phyloP scores from a whole-genome alignment of 2,888 invertebrate species.

The Onthophagus sagittarius region DNA sequence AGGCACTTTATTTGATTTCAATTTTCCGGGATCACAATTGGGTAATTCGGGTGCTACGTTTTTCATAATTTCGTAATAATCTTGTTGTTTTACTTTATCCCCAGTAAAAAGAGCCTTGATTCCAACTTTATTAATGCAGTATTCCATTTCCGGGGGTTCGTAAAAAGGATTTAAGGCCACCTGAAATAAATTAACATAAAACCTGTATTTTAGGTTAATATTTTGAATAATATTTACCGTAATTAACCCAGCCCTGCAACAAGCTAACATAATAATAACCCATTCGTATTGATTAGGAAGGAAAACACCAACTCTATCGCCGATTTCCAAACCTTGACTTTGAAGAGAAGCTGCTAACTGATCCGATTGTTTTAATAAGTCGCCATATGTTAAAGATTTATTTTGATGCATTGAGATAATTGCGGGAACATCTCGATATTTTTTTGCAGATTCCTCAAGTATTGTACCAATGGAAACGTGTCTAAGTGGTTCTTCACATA shows the following conservation, averaged over 20 bases:
- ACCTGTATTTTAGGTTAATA: background rate
- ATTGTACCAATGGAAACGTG: slow-evolving; percentile 57
- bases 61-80: slow-evolving; percentile 64
- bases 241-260: slow-evolving; percentile 67
- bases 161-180: slow-evolving; percentile 78
- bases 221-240: slow-evolving; percentile 51
- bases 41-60: slow-evolving; percentile 58
- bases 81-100: slow-evolving; percentile 58
- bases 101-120: slow-evolving; percentile 65
- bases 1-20: slow-evolving; percentile 47
- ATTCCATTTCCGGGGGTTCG: slow-evolving; percentile 64
- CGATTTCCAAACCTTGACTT: slow-evolving; percentile 63
- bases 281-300: slow-evolving; percentile 75
- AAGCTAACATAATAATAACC: slow-evolving; percentile 68
- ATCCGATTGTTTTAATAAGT: slow-evolving; percentile 58
- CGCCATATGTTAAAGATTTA: slow-evolving; percentile 52
- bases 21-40: slow-evolving; percentile 47
- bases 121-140: slow-evolving; percentile 67
- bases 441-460: slow-evolving; percentile 52
- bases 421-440: slow-evolving; percentile 56
- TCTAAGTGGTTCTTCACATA: slow-evolving; percentile 51
- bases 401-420: slow-evolving; percentile 54
- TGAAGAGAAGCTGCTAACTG: slow-evolving; percentile 65
- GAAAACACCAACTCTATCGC: slow-evolving; percentile 77
- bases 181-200: slow-evolving; percentile 40